Percentiles rank a stretch among this genome's conserved stretches.
These are phyloP conservation scores for Anisognathus igniventris DNA, from an alignment of 2,797 vertebrate genomes.

Conservation along the genomic window DNA sequence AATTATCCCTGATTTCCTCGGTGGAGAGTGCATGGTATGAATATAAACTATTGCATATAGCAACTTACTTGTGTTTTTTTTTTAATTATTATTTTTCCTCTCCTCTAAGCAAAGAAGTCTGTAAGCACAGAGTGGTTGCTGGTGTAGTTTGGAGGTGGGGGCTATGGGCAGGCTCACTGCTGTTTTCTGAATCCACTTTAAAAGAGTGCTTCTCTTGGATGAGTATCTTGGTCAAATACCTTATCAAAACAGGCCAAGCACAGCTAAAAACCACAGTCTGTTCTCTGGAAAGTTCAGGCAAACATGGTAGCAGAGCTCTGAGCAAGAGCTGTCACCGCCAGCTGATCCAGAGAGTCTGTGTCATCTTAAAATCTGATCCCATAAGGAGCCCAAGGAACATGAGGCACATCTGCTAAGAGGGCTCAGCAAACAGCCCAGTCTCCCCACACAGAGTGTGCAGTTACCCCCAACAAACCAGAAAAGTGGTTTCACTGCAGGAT, in stretches of 20 bases:
- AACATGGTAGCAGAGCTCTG: not conserved
- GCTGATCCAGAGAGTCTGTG: not conserved
- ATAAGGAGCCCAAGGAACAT: not conserved
- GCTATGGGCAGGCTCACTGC: not conserved
- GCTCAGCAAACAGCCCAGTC: not conserved
- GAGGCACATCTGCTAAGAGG: not conserved
- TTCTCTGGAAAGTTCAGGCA: not conserved
- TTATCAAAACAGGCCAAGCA: not conserved
- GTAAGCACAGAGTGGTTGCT: not conserved
- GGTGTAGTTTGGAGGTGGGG: not conserved
- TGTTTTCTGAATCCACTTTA: not conserved
- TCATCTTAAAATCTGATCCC: not conserved
- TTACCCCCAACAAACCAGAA: not conserved
- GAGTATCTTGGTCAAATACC: not conserved
- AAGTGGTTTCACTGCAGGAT: not conserved
- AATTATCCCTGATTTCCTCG: conserved; percentile 95
- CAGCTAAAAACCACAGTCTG: not conserved
- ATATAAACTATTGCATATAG: not conserved
- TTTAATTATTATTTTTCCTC: not conserved
- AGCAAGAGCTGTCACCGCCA: not conserved
- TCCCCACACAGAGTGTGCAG: not conserved
- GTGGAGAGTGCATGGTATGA: conserved; percentile 95
- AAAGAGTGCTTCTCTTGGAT: not conserved
- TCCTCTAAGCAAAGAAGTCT: not conserved
- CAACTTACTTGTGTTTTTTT: not conserved